A percentile compares a stretch with the other conserved stretches of the same genome.
phyloP scores from a whole-genome alignment of 2,113 vertebrate species.

The Galeopterus variegatus region DNA sequence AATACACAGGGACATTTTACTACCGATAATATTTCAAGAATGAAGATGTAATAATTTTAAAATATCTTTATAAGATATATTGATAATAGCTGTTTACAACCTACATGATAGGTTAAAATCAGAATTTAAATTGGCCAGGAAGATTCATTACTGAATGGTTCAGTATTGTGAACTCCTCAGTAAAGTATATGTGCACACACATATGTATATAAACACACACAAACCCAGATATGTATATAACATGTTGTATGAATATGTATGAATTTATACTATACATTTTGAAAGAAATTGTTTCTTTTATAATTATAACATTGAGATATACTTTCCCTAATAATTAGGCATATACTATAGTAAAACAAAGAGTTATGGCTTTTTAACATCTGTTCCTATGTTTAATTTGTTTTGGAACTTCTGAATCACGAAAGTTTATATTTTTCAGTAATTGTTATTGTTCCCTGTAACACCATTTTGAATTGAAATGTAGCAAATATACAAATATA shows the following conservation, averaged over 20 bases:
- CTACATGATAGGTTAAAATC: background rate
- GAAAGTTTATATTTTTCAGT: background rate
- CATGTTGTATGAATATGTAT: background rate
- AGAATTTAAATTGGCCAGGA: background rate
- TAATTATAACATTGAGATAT: background rate
- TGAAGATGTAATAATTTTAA: background rate
- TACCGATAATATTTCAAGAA: conserved; percentile 23
- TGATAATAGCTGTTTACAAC: conserved; percentile 6
- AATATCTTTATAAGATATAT: background rate
- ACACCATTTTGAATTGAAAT: conserved; percentile 14
- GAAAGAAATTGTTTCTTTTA: background rate
- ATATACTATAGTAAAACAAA: background rate
- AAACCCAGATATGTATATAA: background rate
- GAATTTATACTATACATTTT: background rate
- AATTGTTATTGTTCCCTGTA: background rate
- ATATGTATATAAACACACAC: background rate
- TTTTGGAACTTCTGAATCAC: background rate
- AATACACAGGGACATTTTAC: conserved; percentile 35
- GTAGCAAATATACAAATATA: background rate
- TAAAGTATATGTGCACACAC: background rate
- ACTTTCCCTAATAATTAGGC: background rate
- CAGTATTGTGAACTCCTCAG: background rate
- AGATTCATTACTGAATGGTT: background rate
- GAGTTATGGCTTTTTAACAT: background rate
- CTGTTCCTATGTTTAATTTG: background rate